Percentiles rank a stretch among this genome's conserved stretches.
These are phyloP conservation scores for Peromyscus aztecus DNA, from an alignment of 2,797 vertebrate genomes.

Conservation along the genomic window DNA sequence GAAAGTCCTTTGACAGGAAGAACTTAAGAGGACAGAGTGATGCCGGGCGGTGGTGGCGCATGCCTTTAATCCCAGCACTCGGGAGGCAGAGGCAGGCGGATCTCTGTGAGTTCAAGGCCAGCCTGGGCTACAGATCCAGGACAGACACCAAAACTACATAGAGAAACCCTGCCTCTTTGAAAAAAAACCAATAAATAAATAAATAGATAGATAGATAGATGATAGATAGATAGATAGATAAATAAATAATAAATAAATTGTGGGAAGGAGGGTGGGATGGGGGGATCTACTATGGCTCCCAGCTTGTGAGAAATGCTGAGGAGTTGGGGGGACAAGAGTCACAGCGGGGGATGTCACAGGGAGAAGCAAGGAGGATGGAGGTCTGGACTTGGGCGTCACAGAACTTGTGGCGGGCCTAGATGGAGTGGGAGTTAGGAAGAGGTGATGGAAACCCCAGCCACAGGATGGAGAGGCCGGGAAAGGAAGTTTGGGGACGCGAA, in stretches of 20 bases:
- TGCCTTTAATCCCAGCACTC: too few relatives aligned
- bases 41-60: too few relatives aligned
- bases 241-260: too few relatives aligned
- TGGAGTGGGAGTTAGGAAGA: not conserved
- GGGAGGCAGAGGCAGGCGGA: too few relatives aligned
- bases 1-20: not conserved
- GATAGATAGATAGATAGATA: too few relatives aligned
- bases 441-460: not conserved
- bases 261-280: not conserved
- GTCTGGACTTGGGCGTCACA: not conserved
- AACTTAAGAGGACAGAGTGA: not conserved
- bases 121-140: too few relatives aligned
- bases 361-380: too few relatives aligned
- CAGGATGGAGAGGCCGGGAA: not conserved
- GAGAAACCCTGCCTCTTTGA: too few relatives aligned
- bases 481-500: not conserved
- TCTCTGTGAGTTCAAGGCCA: too few relatives aligned
- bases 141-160: too few relatives aligned
- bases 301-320: not conserved
- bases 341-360: not conserved
- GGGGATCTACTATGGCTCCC: not conserved
- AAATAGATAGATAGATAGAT: too few relatives aligned
- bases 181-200: too few relatives aligned
- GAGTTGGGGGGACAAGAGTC: not conserved
- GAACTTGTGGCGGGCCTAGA: not conserved